Percentiles rank a stretch among this genome's conserved stretches.
Conservation (phyloP, 2,888 invertebrate genomes). For the Drosophila merina region DNA sequence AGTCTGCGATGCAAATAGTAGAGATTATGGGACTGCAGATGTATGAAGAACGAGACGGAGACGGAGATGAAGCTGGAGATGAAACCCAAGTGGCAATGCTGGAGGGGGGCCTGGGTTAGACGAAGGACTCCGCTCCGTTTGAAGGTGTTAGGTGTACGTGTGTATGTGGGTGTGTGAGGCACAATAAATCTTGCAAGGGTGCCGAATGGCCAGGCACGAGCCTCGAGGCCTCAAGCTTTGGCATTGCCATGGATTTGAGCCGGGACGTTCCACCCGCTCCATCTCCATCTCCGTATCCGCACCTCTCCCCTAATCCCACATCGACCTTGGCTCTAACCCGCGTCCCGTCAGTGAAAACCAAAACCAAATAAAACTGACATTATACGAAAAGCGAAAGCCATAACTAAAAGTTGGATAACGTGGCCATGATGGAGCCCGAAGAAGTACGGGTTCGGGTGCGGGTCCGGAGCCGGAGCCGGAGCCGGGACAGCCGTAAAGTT, state of each 20-base stretch:
- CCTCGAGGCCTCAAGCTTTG: slow-evolving; percentile 19
- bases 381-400: slow-evolving; percentile 80
- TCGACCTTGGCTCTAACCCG: slow-evolving; percentile 7
- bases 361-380: slow-evolving; percentile 80
- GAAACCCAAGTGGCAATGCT: slow-evolving; percentile 30
- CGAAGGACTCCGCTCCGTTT: slow-evolving; percentile 43
- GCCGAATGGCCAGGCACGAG: slow-evolving; percentile 63
- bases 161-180: slow-evolving; percentile 38
- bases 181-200: slow-evolving; percentile 77
- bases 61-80: slow-evolving; percentile 30
- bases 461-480: slow-evolving; percentile 10
- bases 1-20: slow-evolving; percentile 80
- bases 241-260: slow-evolving; percentile 38
- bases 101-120: slow-evolving; percentile 27
- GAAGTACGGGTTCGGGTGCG: neutral
- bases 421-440: slow-evolving; percentile 64
- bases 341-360: slow-evolving; percentile 64
- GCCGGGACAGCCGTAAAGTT: slow-evolving; percentile 57
- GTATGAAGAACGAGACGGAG: slow-evolving; percentile 57
- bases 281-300: neutral
- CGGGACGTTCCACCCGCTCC: slow-evolving; percentile 26
- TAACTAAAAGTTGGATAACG: slow-evolving; percentile 78
- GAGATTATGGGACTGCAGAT: slow-evolving; percentile 73
- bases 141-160: slow-evolving; percentile 50
- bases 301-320: neutral